Evolutionary conservation across 2,888 invertebrate species (phyloP).

Genomic region (Vandiemenella viatica): DNA sequence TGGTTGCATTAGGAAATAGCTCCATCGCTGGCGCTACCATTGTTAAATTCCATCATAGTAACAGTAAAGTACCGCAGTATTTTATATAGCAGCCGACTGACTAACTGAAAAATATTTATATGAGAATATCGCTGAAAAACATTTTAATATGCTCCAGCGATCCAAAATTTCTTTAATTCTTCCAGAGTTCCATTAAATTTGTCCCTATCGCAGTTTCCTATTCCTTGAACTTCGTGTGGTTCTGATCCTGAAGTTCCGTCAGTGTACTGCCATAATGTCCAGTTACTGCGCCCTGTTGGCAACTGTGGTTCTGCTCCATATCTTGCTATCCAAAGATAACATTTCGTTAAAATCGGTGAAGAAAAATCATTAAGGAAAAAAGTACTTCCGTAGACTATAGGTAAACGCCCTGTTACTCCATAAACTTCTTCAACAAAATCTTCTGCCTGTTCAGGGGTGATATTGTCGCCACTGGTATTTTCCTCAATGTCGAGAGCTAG

Average conservation of each 20-base stretch:
- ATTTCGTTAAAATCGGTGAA: constrained; percentile 8
- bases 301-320: constrained; percentile 4
- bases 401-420: constrained; percentile 6
- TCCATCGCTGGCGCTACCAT: too few species aligned
- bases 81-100: too few species aligned
- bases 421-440: constrained; percentile 12
- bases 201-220: constrained; percentile 15
- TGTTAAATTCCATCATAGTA: too few species aligned
- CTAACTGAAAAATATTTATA: too few species aligned
- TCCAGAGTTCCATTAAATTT: constrained; percentile 6
- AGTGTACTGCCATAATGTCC: constrained; percentile 18
- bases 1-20: too few species aligned
- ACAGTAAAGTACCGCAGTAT: too few species aligned
- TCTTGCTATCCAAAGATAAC: constrained; percentile 14
- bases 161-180: constrained; percentile 3
- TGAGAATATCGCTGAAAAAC: too few species aligned
- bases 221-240: constrained; percentile 14
- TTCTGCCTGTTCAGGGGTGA: constrained; percentile 10
- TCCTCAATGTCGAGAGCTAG: constrained; percentile 15
- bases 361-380: constrained; percentile 9
- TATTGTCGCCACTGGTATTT: constrained; percentile 5
- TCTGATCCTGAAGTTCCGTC: constrained; percentile 6
- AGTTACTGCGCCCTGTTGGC: constrained; percentile 12
- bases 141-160: too few species aligned
- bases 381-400: constrained; percentile 14